A percentile compares a stretch with the other conserved stretches of the same genome.
phyloP scores from a whole-genome alignment of 2,888 invertebrate species.

The Polyploca ridens region DNA sequence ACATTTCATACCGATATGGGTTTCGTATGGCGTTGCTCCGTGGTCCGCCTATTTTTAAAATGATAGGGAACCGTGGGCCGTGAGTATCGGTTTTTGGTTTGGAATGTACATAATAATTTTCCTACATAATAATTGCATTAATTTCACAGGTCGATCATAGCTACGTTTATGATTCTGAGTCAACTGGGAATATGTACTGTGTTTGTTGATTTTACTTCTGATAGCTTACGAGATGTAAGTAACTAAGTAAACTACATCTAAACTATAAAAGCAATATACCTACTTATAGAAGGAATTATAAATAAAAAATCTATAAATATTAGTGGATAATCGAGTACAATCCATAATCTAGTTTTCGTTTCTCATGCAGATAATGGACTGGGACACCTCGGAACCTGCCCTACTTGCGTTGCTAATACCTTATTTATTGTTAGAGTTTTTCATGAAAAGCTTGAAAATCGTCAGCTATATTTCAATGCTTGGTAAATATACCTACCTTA shows the following conservation, averaged over 20 bases:
- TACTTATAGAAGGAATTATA: too few species aligned
- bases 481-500: slow-evolving; percentile 39
- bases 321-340: background rate
- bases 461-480: slow-evolving; percentile 60
- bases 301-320: too few species aligned
- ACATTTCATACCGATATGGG: slow-evolving; percentile 64
- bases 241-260: background rate
- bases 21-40: slow-evolving; percentile 62
- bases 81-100: slow-evolving; percentile 38
- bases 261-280: too few species aligned
- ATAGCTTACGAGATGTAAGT: slow-evolving; percentile 68
- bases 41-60: slow-evolving; percentile 49
- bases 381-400: slow-evolving; percentile 40
- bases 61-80: slow-evolving; percentile 54
- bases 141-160: slow-evolving; percentile 54
- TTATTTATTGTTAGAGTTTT: slow-evolving; percentile 51
- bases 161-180: slow-evolving; percentile 60
- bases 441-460: slow-evolving; percentile 56
- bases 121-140: slow-evolving; percentile 6
- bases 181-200: slow-evolving; percentile 67
- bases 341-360: background rate
- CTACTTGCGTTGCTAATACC: slow-evolving; percentile 49
- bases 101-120: background rate
- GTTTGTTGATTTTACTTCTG: slow-evolving; percentile 60
- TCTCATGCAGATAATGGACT: slow-evolving; percentile 59